phyloP scores from a whole-genome alignment of 37 sponge, comb jelly and placozoan species.

The Theonella swinhoei region DNA sequence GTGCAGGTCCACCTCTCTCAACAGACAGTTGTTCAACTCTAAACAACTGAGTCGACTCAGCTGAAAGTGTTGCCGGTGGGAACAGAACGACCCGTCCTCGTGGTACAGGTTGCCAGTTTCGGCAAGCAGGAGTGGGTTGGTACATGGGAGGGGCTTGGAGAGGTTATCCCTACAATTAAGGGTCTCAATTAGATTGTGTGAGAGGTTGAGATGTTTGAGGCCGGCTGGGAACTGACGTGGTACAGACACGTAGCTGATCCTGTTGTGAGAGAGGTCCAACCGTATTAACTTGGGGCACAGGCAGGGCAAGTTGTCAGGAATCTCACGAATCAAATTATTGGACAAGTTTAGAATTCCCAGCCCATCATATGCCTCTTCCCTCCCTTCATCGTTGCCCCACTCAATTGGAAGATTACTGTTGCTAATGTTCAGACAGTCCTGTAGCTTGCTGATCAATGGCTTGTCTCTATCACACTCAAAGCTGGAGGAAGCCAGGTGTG shows the following conservation, averaged over 20 bases:
- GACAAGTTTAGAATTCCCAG: conserved; percentile 65
- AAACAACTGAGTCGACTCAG: conserved; percentile 49
- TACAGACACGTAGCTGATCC: conserved; percentile 45
- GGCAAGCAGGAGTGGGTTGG: conserved; percentile 29
- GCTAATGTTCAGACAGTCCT: conserved; percentile 65
- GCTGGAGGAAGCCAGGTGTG: background rate
- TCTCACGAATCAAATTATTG: conserved; percentile 50
- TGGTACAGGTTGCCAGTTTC: background rate
- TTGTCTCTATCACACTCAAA: background rate
- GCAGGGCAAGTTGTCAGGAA: conserved; percentile 80
- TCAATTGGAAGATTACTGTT: conserved; percentile 48
- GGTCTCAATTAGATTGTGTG: conserved; percentile 46
- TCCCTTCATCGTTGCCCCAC: conserved; percentile 17
- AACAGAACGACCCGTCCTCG: conserved; percentile 53
- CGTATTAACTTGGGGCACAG: conserved; percentile 77
- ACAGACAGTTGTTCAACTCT: conserved; percentile 45
- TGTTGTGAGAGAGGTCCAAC: conserved; percentile 71
- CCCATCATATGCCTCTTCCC: conserved; percentile 44
- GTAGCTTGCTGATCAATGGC: conserved; percentile 28
- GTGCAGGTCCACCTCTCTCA: conserved; percentile 44
- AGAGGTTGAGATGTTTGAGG: conserved; percentile 63
- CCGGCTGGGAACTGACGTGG: conserved; percentile 60
- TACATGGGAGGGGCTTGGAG: conserved; percentile 52
- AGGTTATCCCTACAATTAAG: conserved; percentile 38
- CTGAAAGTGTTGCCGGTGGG: conserved; percentile 33